Percentiles rank a stretch among this genome's conserved stretches.
Evolutionary conservation across 2,113 vertebrate species (phyloP).

Genomic region (Gracilinanus agilis): DNA sequence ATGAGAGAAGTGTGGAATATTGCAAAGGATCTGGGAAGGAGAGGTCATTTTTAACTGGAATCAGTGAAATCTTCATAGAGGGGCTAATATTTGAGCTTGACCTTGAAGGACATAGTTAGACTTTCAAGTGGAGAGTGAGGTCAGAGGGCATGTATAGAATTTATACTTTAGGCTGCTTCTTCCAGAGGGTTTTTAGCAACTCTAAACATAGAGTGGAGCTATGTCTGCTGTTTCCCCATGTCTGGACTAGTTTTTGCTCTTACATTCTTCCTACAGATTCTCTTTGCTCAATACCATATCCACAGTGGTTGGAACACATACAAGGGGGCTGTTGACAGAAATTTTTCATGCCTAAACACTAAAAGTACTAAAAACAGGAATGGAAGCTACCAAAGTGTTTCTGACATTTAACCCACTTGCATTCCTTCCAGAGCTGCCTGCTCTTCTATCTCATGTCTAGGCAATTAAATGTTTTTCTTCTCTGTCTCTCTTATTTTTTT

Average conservation of each 20-base stretch:
- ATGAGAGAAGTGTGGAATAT: background rate
- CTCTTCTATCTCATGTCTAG: background rate
- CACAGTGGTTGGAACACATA: background rate
- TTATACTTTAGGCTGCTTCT: background rate
- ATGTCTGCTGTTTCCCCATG: background rate
- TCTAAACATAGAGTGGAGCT: background rate
- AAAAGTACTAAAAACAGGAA: background rate
- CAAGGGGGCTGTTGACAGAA: background rate
- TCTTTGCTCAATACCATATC: background rate
- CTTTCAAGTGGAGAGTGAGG: background rate
- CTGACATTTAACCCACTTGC: background rate
- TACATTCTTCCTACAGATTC: background rate
- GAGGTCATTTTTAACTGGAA: background rate
- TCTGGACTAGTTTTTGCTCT: background rate
- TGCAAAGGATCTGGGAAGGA: background rate
- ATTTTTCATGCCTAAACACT: too few species aligned
- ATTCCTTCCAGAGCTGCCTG: background rate
- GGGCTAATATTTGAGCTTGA: background rate
- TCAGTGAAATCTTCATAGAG: background rate
- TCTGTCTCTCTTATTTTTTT: background rate
- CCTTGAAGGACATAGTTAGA: background rate
- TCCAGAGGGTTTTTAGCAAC: background rate
- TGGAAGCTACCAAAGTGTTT: background rate
- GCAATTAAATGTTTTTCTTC: background rate
- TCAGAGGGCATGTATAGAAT: background rate